phyloP scores from a whole-genome alignment of 2,113 vertebrate species.

The Piaya cayana region DNA sequence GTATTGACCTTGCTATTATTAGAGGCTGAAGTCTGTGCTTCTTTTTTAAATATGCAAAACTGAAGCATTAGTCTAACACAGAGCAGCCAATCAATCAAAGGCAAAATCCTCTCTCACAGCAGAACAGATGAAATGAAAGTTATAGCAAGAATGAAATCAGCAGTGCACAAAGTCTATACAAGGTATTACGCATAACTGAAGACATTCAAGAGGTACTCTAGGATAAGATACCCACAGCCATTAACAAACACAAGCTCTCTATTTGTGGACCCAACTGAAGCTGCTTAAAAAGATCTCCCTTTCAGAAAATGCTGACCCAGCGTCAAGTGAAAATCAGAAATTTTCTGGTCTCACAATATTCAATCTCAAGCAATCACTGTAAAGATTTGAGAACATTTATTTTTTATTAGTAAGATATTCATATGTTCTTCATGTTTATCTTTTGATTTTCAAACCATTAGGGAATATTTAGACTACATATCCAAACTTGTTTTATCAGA shows the following conservation, averaged over 20 bases:
- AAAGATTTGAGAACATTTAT: neutral
- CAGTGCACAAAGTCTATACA: neutral
- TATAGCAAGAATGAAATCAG: neutral
- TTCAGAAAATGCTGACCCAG: neutral
- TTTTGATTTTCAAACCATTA: neutral
- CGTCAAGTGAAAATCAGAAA: neutral
- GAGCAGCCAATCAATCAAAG: neutral
- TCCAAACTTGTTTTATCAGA: slow-evolving; percentile 18
- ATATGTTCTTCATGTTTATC: neutral
- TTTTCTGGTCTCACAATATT: neutral
- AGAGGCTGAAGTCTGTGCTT: neutral
- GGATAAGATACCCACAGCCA: neutral
- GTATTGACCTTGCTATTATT: neutral
- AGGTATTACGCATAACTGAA: neutral
- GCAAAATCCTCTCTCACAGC: neutral
- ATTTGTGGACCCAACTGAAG: neutral
- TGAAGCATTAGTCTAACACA: neutral
- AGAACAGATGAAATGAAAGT: neutral
- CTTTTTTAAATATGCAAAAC: neutral
- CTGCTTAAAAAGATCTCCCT: neutral
- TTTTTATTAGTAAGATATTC: neutral
- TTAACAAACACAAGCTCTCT: neutral
- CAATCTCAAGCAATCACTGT: neutral
- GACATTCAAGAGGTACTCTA: neutral
- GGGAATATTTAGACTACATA: slow-evolving; percentile 23